Base-by-base conservation (phyloP, 1,140 invertebrate genomes). In the Thalassaphorura encarpata region DNA sequence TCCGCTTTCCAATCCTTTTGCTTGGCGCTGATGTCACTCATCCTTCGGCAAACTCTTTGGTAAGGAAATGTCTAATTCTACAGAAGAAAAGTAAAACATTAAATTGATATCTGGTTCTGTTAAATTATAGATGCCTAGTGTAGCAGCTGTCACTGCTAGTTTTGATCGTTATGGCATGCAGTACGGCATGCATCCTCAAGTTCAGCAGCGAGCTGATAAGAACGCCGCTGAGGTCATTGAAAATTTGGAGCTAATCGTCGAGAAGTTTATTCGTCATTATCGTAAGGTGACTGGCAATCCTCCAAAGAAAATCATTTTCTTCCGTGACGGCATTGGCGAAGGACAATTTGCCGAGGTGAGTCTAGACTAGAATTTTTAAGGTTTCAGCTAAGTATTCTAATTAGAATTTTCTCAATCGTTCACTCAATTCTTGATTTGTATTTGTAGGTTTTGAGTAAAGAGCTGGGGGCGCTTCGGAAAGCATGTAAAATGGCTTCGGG, bases 1-100 rank as follows among this genome's bases (percentile, higher is more conserved):
- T n/a, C n/a, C n/a, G n/a, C n/a, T n/a, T n/a, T n/a, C n/a, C n/a
- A 2, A 70, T 73, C 0, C 85, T 91, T 74, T 77, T 87, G 19
- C 72, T 92, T 28, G 88, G 90, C 0, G 88, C 87, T 18, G 90
- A 94, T 72, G 88, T 92, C 1, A 89, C 86, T 1, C 89, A 92
- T 77, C 87, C 88, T 0, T 78, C 83, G 1, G 83, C 83, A 0
- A 83, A 48, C 3, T 41, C 31, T 19, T 40, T 40, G 33, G 50
- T 40, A 40, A 24, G 13, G 11, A 8, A 8, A 47, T 11, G 11
- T 43, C 21, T 18, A 47, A 47, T 48, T 48, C 46, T 23, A 15
- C 5, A 13, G n/a, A 21, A 33, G 8, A 36, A 18, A 8, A 16
- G 15, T 19, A 19, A 23, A 31, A 27, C n/a, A 23, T 11, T 2